Base-by-base conservation (phyloP, 2,113 vertebrate species). In the Tricholaema leucomelas region DNA sequence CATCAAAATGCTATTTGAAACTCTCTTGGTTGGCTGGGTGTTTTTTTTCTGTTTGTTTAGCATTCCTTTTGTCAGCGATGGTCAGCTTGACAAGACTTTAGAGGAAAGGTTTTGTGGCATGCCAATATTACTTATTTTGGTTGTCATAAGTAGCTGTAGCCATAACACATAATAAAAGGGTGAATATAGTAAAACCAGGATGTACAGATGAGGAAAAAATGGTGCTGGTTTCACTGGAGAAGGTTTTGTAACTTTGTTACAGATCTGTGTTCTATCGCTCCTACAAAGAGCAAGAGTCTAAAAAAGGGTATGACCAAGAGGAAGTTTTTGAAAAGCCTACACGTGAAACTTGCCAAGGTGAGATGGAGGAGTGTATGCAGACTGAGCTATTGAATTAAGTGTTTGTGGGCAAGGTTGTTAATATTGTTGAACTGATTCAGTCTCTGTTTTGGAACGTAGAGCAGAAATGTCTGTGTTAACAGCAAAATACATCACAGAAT, bases 191-290 rank as follows among this genome's bases (percentile, higher is more conserved):
- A 59, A 65, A 73, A 67, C 11, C 46, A 28, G 46, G 40, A 30
- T 42, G 3, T 17, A 15, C 9, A 50, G 42, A 38, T 58, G 17
- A 60, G 60, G 16, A 60, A 33, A 33, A 56, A 75, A 27, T 14
- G 1, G 18, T 67, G 21, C 25, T 54, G 16, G 17, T 55, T 58
- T 81, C 60, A 85, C 75, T 83, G 69, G 28, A 82, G 30, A 76
- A 70, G 17, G 21, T 24, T 85, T 56, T 56, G 1, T 70, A 35
- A 33, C 56, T 86, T 81, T 58, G 6, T 96, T 96, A 85, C 96
- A 99, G 99, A 93, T 99, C 99, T 50, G 99, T 99, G 35, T 99
- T 99, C 94, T 99, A 99, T 88, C 98, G 99, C 27, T 99, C 99
- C 2, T 99, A 99, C 95, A 99, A 99, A 97, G 99, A 99, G 88